phyloP scores from a whole-genome alignment of 2,888 invertebrate genomes.

The Diploptera punctata region DNA sequence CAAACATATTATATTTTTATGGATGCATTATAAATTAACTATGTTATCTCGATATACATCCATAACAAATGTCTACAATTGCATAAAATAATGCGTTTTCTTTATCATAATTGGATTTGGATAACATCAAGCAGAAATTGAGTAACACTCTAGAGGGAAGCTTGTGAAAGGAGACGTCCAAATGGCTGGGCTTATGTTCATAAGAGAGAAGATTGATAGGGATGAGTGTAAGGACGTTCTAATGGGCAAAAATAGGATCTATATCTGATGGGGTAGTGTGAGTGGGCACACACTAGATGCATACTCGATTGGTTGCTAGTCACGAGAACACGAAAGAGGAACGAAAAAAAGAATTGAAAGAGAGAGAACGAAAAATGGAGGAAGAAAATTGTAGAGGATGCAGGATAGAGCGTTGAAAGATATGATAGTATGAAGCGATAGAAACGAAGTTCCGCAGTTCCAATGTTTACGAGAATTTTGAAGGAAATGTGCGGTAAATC shows the following conservation, averaged over 20 bases:
- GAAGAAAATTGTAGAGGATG: neutral
- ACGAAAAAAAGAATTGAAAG: neutral
- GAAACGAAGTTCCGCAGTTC: neutral
- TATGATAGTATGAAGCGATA: neutral
- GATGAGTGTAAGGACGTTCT: neutral
- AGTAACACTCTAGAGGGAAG: neutral
- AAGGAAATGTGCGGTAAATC: constrained; percentile 5
- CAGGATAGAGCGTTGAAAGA: neutral
- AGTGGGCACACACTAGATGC: neutral
- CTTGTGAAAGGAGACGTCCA: no score
- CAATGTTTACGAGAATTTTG: neutral
- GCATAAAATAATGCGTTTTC: neutral
- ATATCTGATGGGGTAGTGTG: constrained; percentile 10
- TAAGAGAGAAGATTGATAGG: constrained; percentile 19
- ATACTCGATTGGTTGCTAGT: constrained; percentile 3
- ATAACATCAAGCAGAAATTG: neutral
- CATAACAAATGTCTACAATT: no score
- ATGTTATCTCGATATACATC: no score
- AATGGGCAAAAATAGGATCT: constrained; percentile 24
- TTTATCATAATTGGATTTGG: constrained; percentile 3
- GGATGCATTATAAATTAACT: no score
- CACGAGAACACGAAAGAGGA: neutral
- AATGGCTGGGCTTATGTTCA: neutral
- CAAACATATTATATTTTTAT: no score
- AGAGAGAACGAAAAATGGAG: neutral